phyloP scores from a whole-genome alignment of 2,797 vertebrate species.

The Brachyrhaphis roseni region DNA sequence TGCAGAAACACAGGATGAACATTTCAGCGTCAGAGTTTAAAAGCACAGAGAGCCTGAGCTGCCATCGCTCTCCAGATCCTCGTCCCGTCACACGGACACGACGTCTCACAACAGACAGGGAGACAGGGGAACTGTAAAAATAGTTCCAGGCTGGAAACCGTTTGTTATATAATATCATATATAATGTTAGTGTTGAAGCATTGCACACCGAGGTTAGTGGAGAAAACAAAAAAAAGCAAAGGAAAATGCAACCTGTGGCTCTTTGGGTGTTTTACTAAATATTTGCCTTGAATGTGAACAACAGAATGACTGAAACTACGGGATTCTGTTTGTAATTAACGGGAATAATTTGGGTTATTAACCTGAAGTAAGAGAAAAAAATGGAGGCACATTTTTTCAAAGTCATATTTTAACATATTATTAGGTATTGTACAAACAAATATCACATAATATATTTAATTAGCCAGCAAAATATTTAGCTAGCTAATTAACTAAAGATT shows the following conservation, averaged over 20 bases:
- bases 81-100: neutral
- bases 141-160: neutral
- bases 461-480: neutral
- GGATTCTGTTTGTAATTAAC: neutral
- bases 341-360: neutral
- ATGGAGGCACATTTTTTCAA: neutral
- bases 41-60: conserved; percentile 17
- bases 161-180: neutral
- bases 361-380: neutral
- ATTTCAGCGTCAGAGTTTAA: conserved; percentile 19
- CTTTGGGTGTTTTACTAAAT: neutral
- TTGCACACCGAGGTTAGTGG: neutral
- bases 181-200: neutral
- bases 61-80: conserved; percentile 26
- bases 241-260: no score
- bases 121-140: neutral
- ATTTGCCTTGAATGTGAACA: neutral
- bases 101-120: neutral
- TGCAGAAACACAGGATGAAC: conserved; percentile 39
- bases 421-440: neutral
- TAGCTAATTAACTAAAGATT: no score
- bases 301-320: neutral
- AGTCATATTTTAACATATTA: neutral
- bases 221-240: neutral
- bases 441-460: neutral